A percentile compares a stretch with the other conserved stretches of the same genome.
phyloP scores from a whole-genome alignment of 2,888 invertebrate species.

The Heliconius ismenius region DNA sequence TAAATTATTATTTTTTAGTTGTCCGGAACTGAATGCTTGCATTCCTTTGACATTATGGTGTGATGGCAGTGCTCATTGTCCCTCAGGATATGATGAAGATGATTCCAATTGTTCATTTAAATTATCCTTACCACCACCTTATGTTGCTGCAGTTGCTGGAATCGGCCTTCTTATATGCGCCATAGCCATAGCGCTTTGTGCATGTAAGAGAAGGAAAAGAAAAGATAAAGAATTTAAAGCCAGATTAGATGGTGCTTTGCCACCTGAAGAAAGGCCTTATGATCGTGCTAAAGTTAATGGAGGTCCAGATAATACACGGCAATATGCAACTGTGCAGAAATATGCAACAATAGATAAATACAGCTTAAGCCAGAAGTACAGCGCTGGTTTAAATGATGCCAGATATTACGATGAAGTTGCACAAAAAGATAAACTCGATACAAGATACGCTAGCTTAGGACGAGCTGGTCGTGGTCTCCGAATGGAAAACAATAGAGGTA shows the following conservation, averaged over 20 bases:
- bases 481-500: slow-evolving; percentile 68
- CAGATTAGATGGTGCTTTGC: slow-evolving; percentile 81
- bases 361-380: slow-evolving; percentile 79
- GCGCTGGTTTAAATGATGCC: slow-evolving; percentile 78
- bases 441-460: slow-evolving; percentile 78
- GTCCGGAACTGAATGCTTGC: slow-evolving; percentile 91
- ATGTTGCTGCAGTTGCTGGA: slow-evolving; percentile 85
- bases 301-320: slow-evolving; percentile 68
- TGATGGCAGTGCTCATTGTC: slow-evolving; percentile 89
- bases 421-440: slow-evolving; percentile 78
- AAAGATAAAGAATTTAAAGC: slow-evolving; percentile 84
- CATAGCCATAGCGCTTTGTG: slow-evolving; percentile 82
- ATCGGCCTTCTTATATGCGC: slow-evolving; percentile 83
- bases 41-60: slow-evolving; percentile 90
- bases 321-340: slow-evolving; percentile 78
- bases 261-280: slow-evolving; percentile 82
- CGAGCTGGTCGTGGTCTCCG: slow-evolving; percentile 70
- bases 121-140: slow-evolving; percentile 85
- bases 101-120: slow-evolving; percentile 88
- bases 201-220: slow-evolving; percentile 82
- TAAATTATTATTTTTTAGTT: slow-evolving; percentile 72
- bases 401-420: slow-evolving; percentile 79
- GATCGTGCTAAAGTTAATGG: slow-evolving; percentile 82
- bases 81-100: slow-evolving; percentile 90
- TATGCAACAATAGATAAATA: slow-evolving; percentile 81